Evolutionary conservation across 2,113 vertebrate species (phyloP).

Genomic region (Ochotona princeps): DNA sequence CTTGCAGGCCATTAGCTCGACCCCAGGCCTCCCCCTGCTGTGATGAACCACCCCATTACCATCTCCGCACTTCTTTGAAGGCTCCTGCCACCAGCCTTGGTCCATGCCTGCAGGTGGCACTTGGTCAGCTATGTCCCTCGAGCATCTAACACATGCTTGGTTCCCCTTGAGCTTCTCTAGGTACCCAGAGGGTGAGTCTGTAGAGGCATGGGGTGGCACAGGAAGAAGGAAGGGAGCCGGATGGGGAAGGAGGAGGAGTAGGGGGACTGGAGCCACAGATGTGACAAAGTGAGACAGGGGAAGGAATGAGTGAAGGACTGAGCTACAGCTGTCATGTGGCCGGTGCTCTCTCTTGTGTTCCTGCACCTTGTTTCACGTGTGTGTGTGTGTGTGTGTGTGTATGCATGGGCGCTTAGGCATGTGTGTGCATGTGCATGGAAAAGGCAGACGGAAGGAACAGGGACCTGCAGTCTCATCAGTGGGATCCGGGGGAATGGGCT

Average conservation of each 20-base stretch:
- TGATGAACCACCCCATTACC: accelerated
- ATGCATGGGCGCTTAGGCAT: too few relatives aligned
- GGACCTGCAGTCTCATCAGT: background rate
- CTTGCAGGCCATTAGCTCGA: background rate
- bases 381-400: background rate
- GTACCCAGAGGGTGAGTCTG: background rate
- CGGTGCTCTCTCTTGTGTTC: background rate
- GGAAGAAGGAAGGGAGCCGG: background rate
- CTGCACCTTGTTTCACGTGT: background rate
- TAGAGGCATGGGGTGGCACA: background rate
- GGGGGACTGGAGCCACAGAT: background rate
- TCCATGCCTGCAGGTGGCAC: too few relatives aligned
- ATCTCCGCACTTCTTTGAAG: background rate
- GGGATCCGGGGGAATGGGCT: background rate
- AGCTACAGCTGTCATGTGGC: background rate
- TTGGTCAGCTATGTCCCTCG: background rate
- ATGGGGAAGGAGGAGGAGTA: too few relatives aligned
- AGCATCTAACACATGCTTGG: background rate
- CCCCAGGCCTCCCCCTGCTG: background rate
- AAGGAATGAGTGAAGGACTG: background rate
- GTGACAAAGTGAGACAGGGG: background rate
- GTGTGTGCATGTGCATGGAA: background rate
- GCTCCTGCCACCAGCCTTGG: background rate
- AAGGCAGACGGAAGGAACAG: background rate
- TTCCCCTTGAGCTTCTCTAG: background rate